These are phyloP conservation scores for Felis catus DNA, from an alignment of 2,113 vertebrate genomes.

Conservation along the genomic window DNA sequence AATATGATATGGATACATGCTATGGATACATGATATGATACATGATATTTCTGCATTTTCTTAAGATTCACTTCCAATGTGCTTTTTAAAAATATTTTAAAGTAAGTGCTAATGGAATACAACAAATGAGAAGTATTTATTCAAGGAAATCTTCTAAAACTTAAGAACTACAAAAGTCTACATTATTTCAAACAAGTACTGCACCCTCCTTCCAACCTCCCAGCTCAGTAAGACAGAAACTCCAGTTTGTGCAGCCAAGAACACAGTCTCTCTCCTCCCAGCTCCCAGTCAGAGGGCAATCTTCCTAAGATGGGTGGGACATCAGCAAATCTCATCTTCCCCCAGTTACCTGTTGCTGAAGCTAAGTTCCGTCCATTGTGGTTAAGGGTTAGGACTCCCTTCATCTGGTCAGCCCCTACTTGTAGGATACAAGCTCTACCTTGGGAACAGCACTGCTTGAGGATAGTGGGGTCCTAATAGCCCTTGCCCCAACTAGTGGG, in stretches of 20 bases:
- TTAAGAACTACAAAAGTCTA: neutral
- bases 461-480: neutral
- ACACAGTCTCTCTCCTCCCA: neutral
- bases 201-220: accelerated
- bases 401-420: neutral
- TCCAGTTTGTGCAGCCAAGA: neutral
- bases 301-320: neutral
- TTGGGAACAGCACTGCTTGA: neutral
- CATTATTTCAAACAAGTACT: neutral
- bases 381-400: neutral
- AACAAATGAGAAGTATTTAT: neutral
- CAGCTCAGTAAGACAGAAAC: neutral
- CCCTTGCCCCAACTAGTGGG: too few species aligned
- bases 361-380: neutral
- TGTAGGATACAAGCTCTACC: neutral
- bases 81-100: neutral
- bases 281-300: neutral
- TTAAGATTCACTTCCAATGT: neutral
- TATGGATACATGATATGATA: too few species aligned
- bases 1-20: neutral
- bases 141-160: neutral
- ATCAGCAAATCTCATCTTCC: neutral
- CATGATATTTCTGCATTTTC: neutral
- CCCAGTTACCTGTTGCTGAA: neutral
- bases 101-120: neutral